Conservation (phyloP, 2,113 vertebrate genomes). For the Oreochromis tanganicae region DNA sequence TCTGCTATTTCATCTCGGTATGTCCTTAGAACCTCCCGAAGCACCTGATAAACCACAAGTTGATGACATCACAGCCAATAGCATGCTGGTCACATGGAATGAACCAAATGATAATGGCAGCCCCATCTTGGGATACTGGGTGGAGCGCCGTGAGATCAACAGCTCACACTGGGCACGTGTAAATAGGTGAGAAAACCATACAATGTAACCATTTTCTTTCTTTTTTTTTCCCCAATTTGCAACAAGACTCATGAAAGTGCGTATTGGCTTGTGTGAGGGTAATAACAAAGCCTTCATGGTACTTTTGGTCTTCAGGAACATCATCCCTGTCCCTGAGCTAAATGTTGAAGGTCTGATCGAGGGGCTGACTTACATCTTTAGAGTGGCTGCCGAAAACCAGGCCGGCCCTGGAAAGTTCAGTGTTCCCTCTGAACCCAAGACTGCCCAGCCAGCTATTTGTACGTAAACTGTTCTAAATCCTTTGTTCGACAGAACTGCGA, state of each 20-base stretch:
- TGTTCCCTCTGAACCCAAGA: constrained; percentile 89
- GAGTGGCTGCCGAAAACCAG: constrained; percentile 95
- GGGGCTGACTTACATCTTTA: constrained; percentile 93
- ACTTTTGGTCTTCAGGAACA: constrained; percentile 21
- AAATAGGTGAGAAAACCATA: constrained; percentile 72
- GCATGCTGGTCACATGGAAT: constrained; percentile 93
- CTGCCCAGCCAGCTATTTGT: constrained; percentile 85
- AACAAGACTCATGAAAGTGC: neutral
- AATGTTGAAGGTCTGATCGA: constrained; percentile 87
- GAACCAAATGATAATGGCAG: constrained; percentile 93
- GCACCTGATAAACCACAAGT: constrained; percentile 89
- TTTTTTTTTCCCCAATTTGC: neutral
- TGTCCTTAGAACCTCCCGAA: constrained; percentile 84
- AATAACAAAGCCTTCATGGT: neutral
- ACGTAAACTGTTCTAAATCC: constrained; percentile 52
- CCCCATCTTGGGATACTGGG: constrained; percentile 94
- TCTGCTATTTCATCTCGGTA: neutral
- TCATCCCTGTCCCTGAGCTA: constrained; percentile 68
- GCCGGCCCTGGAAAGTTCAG: constrained; percentile 96
- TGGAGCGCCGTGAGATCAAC: constrained; percentile 95
- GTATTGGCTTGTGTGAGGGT: neutral
- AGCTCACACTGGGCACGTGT: constrained; percentile 93
- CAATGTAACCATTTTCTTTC: fast-evolving
- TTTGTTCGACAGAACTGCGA: neutral
- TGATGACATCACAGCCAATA: constrained; percentile 80